Evolutionary conservation across 1,140 invertebrate genomes (phyloP), one percentile per base, ranked within the genome.

Genomic region (Hormaphis cornu): DNA sequence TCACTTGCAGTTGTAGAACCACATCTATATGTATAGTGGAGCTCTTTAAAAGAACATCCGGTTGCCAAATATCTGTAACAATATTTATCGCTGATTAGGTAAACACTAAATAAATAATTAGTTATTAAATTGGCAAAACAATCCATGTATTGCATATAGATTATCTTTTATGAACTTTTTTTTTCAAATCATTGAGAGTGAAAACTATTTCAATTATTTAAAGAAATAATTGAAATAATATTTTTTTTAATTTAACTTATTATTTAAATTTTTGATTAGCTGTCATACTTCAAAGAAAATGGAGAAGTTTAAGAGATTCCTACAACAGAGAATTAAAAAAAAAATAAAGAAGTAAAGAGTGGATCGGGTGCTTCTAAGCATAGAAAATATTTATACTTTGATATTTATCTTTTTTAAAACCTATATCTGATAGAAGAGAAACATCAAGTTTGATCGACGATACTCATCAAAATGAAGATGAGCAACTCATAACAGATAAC

Each of bases 1-100:
- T 72, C 40, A 54, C 72, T 71, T n/a, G 74, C 72, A 35, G 73
- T 75, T 54, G 72, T 71, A 35, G 59, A 58, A n/a, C 73, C 73
- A 12, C 73, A 22, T 53, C 71, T 52, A 50, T 73, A 74, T 30
- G 61, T 30, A 63, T 72, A 73, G 50, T 72, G 72, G 12, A 75
- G 22, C 52, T 72, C 70, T 20, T 40, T 71, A 44, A 73, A 74
- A 20, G 70, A 71, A 44, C 53, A 59, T 26, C 74, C 72, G 52
- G 42, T 69, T 22, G 72, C 73, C 22, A 74, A 59, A 37, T 72
- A 75, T 69, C 70, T 74, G 54, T 52, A 73, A 74, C 22, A 40
- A 61, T 61, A 42, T 61, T 46, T 42, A 46, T 46, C 42, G n/a
- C n/a, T 46, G 42, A 46, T 46, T 46, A 46, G 42, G 42, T 46